Percentiles rank a stretch among this genome's conserved stretches.
Evolutionary conservation across 2,888 invertebrate species (phyloP).

Genomic region (Pandemis cinnamomeana): DNA sequence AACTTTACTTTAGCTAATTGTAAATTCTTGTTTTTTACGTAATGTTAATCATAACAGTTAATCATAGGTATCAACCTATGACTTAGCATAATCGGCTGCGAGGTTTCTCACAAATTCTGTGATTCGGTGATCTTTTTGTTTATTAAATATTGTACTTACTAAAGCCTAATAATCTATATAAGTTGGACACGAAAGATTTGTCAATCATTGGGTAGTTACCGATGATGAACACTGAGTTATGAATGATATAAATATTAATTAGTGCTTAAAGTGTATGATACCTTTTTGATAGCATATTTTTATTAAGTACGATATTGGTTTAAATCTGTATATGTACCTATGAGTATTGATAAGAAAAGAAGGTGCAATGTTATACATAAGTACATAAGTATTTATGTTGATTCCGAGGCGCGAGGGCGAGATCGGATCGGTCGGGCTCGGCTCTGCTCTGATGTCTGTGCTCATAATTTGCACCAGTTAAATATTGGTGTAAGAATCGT

Average conservation of each 20-base stretch:
- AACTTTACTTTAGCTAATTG: not conserved
- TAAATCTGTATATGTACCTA: constrained; percentile 45
- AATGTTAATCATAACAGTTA: no score
- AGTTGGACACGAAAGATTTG: constrained; percentile 2
- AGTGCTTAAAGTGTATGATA: constrained; percentile 2
- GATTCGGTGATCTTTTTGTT: constrained; percentile 1
- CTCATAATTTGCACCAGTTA: constrained; percentile 61
- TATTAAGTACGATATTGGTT: constrained; percentile 71
- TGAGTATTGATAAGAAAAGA: constrained; percentile 60
- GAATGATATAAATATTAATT: not conserved
- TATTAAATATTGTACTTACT: constrained; percentile 7
- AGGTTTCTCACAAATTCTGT: not conserved
- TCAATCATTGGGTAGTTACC: constrained; percentile 8
- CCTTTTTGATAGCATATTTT: constrained; percentile 70
- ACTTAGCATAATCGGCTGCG: constrained; percentile 1
- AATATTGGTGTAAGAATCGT: constrained; percentile 56
- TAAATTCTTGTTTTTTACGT: not conserved
- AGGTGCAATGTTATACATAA: constrained; percentile 82
- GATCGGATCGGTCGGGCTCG: constrained; percentile 19
- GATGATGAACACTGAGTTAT: constrained; percentile 2
- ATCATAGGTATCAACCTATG: no score
- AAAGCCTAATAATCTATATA: not conserved
- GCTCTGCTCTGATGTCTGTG: constrained; percentile 48
- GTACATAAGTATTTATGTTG: constrained; percentile 47
- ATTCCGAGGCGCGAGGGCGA: constrained; percentile 43